Evolutionary conservation across 2,113 vertebrate genomes (phyloP).

Genomic region (Pachyramphus minor): DNA sequence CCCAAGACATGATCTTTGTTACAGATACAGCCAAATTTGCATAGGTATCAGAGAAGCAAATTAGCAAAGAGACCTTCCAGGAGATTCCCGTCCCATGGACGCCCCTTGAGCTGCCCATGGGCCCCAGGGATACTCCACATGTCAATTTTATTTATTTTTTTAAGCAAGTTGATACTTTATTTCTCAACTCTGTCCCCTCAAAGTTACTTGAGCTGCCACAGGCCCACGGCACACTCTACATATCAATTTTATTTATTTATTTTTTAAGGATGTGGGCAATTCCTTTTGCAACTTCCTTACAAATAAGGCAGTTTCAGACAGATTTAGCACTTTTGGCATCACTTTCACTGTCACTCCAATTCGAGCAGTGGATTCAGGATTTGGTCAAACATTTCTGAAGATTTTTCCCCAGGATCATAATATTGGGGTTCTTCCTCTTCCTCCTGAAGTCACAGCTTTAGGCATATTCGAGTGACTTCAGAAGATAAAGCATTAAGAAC

Average conservation of each 20-base stretch:
- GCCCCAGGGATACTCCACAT: neutral
- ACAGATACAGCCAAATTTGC: rapidly evolving
- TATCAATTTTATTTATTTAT: rapidly evolving
- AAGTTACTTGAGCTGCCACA: neutral
- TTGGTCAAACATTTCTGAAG: rapidly evolving
- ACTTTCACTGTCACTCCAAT: rapidly evolving
- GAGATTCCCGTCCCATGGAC: too few relatives aligned
- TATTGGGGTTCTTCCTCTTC: rapidly evolving
- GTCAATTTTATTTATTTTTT: neutral
- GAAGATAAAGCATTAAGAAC: neutral
- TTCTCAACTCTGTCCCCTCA: neutral
- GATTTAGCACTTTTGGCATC: rapidly evolving
- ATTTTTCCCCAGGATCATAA: neutral
- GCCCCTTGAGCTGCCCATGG: neutral
- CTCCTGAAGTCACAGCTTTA: neutral
- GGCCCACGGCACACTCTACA: rapidly evolving
- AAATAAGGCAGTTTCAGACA: rapidly evolving
- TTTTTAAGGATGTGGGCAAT: rapidly evolving
- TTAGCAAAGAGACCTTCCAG: rapidly evolving
- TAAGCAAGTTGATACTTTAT: neutral
- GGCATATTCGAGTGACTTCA: rapidly evolving
- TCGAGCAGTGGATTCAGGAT: rapidly evolving
- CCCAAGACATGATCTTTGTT: rapidly evolving
- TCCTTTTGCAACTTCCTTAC: too few relatives aligned
- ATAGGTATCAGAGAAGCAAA: neutral